Evolutionary conservation across 2,113 vertebrate genomes (phyloP).

Genomic region (Mus spicilegus): DNA sequence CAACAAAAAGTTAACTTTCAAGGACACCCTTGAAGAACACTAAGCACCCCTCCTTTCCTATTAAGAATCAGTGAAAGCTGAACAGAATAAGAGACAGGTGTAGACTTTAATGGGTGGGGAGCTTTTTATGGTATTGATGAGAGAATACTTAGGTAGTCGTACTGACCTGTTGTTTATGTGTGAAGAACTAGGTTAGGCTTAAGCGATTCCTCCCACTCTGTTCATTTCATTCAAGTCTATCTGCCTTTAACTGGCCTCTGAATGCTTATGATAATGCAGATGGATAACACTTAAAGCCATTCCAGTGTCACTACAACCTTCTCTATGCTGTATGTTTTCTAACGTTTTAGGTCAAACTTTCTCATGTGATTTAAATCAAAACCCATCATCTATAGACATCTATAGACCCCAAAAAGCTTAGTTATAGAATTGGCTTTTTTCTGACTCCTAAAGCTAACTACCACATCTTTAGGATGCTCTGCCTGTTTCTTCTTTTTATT

Average conservation of each 20-base stretch:
- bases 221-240: not conserved
- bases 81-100: not conserved
- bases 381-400: not conserved
- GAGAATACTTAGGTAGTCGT: not conserved
- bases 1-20: not conserved
- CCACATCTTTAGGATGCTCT: not conserved
- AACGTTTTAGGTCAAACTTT: not conserved
- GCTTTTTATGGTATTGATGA: not conserved
- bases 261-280: not conserved
- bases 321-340: not conserved
- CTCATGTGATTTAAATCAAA: not conserved
- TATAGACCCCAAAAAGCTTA: not conserved
- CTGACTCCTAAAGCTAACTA: not conserved
- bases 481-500: not conserved
- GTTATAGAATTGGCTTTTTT: not conserved
- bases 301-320: not conserved
- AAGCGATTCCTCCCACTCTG: not conserved
- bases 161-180: not conserved
- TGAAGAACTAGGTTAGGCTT: not conserved
- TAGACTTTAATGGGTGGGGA: not conserved
- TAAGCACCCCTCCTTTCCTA: not conserved
- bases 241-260: not conserved
- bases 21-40: not conserved
- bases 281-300: not conserved
- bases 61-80: not conserved